Evolutionary conservation across 2,888 invertebrate species (phyloP).

Genomic region (Rhagium mordax): DNA sequence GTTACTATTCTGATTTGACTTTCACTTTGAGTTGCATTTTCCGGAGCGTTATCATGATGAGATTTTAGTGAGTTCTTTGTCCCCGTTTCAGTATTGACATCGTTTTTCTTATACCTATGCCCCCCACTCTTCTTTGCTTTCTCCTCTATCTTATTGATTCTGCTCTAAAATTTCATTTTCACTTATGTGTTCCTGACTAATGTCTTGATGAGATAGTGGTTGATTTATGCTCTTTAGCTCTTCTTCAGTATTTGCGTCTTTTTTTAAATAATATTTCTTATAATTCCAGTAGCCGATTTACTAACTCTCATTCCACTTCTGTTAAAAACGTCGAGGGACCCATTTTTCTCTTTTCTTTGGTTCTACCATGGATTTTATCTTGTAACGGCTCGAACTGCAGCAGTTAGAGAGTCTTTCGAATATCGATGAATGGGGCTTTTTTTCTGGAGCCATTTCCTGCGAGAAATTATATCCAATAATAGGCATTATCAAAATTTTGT

Average conservation of each 20-base stretch:
- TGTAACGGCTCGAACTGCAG: conserved; percentile 16
- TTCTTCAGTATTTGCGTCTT: neutral
- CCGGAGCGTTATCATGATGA: too few relatives aligned
- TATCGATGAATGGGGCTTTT: conserved; percentile 30
- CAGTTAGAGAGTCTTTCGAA: conserved; percentile 21
- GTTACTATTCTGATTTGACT: too few relatives aligned
- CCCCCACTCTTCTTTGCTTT: neutral
- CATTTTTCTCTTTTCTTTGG: conserved; percentile 36
- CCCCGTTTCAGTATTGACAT: too few relatives aligned
- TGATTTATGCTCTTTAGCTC: neutral
- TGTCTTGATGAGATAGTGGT: too few relatives aligned
- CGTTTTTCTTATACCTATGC: too few relatives aligned
- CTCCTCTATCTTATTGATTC: neutral
- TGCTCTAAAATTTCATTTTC: neutral
- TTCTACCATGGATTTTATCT: conserved; percentile 31
- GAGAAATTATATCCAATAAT: too few relatives aligned
- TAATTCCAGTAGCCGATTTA: conserved; percentile 42
- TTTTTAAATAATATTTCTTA: too few relatives aligned
- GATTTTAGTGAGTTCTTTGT: too few relatives aligned
- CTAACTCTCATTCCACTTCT: conserved; percentile 36
- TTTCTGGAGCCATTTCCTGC: neutral
- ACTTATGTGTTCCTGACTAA: too few relatives aligned
- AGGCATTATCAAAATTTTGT: neutral
- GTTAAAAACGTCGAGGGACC: too few relatives aligned
- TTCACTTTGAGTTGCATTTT: too few relatives aligned